These are phyloP conservation scores for Eulithis testata DNA, from an alignment of 2,888 invertebrate genomes.

Conservation along the genomic window DNA sequence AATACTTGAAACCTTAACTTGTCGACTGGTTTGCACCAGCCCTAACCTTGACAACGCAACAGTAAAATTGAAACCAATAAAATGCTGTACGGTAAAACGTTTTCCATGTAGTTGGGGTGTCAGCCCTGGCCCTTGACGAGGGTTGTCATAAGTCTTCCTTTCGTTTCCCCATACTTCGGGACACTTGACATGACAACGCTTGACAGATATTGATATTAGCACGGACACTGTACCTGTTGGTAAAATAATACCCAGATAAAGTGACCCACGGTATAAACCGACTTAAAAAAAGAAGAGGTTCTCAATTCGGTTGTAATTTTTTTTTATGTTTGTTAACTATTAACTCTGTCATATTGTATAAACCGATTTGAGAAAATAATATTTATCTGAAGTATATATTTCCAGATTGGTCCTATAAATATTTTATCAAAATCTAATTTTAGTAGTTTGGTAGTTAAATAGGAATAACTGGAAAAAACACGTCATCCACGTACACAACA, in stretches of 20 bases:
- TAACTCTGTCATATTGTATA: too few relatives aligned
- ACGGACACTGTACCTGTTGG: conserved; percentile 22
- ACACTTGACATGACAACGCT: conserved; percentile 48
- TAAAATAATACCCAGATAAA: conserved; percentile 15
- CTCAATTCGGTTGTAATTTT: too few relatives aligned
- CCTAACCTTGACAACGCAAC: conserved; percentile 67
- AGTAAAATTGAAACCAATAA: conserved; percentile 82
- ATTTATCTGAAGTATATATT: too few relatives aligned
- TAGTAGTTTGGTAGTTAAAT: too few relatives aligned
- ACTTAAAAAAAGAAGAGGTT: too few relatives aligned
- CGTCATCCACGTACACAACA: too few relatives aligned
- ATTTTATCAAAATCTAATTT: too few relatives aligned
- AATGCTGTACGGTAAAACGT: conserved; percentile 77
- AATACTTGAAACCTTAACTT: conserved; percentile 18
- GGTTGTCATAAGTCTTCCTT: conserved; percentile 82
- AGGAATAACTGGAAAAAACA: too few relatives aligned
- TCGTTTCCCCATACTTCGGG: conserved; percentile 44
- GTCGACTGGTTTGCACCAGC: conserved; percentile 28
- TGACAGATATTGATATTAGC: conserved; percentile 49
- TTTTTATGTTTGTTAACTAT: too few relatives aligned
- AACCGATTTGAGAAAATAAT: too few relatives aligned
- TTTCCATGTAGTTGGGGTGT: conserved; percentile 69
- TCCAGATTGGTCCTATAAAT: too few relatives aligned
- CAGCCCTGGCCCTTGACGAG: conserved; percentile 67
- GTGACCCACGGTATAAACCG: too few relatives aligned